Evolutionary conservation across 2,888 invertebrate genomes (phyloP).

Genomic region (Mantis religiosa): DNA sequence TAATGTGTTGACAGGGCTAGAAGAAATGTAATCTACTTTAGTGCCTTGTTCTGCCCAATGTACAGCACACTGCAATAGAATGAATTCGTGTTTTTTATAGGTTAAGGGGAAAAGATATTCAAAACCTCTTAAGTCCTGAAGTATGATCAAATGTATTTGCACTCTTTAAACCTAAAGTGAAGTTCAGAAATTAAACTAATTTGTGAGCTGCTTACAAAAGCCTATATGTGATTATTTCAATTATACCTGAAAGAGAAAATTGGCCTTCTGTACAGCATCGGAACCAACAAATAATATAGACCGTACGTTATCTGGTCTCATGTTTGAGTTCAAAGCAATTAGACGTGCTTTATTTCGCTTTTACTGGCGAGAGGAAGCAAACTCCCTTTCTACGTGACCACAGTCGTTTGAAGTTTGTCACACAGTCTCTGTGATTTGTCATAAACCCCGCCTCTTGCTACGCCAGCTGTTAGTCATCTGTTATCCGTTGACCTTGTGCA

Average conservation of each 20-base stretch:
- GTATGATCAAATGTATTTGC: too few relatives aligned
- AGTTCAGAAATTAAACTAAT: too few relatives aligned
- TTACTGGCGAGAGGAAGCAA: too few relatives aligned
- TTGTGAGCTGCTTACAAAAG: too few relatives aligned
- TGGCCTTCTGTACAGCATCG: constrained; percentile 10
- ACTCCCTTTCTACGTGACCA: too few relatives aligned
- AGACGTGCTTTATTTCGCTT: background rate
- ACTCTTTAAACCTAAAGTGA: too few relatives aligned
- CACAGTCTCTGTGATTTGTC: background rate
- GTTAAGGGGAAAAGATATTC: constrained; percentile 9
- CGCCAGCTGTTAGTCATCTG: background rate
- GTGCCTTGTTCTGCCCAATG: constrained; percentile 40
- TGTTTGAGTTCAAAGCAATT: background rate
- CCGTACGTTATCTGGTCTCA: constrained; percentile 20
- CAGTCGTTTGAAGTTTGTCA: background rate
- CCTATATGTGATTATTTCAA: background rate
- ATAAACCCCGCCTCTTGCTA: background rate
- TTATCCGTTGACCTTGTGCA: background rate
- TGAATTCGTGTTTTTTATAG: background rate
- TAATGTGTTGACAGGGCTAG: constrained; percentile 38
- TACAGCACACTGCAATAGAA: constrained; percentile 37
- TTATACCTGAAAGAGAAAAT: constrained; percentile 28
- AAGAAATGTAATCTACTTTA: constrained; percentile 41
- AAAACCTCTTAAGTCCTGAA: background rate
- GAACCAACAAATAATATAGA: constrained; percentile 21